Base-by-base conservation (phyloP, 2,113 vertebrate genomes). In the Physeter macrocephalus region DNA sequence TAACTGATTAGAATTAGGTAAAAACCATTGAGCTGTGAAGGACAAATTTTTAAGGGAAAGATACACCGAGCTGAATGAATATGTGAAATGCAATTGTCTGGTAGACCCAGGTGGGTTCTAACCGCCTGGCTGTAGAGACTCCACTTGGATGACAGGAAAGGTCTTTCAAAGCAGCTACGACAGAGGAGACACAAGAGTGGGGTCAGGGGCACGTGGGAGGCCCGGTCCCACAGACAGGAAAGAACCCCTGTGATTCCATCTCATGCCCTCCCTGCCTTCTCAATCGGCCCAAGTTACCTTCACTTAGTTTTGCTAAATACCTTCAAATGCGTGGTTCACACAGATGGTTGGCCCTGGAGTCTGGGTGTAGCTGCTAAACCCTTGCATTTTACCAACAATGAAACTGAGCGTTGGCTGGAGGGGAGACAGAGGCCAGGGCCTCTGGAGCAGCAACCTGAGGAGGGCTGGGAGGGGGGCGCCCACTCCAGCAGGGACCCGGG, bases 391-490 rank as follows among this genome's bases (percentile, higher is more conserved):
- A 34, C 11, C 10, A 15, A 49, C 27, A 27, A 29, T 34, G 11
- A 66, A 46, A 61, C 88, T 17, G 52, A 49, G 62, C 4, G 8
- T 21, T 6, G 36, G 41, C 21, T 36, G 34, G 49, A 78, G 36
- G 6, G 27, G 34, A 12, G 20, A 72, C 29, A 25, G n/a, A 59
- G 64, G 27, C 46, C 36, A 1, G 46, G 61, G 49, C 36, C 59
- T 57, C 46, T 4, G 20, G n/a, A 10, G 49, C 43, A 21, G 52
- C 1, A 0, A 49, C 27, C 3, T 17, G 2, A 18, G 34, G 18
- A 0, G 8, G 43, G 43, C 29, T 20, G 54, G 54, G 54, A 21
- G 54, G 54, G 54, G 54, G 54, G 18, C 8, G 13, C n/a, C n/a
- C 7, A 29, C 41, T 64, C 59, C 43, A 5, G 17, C 2, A 18